Evolutionary conservation across 2,797 vertebrate genomes (phyloP), one percentile per base, ranked within the genome.

Genomic region (Australoheros facetus): DNA sequence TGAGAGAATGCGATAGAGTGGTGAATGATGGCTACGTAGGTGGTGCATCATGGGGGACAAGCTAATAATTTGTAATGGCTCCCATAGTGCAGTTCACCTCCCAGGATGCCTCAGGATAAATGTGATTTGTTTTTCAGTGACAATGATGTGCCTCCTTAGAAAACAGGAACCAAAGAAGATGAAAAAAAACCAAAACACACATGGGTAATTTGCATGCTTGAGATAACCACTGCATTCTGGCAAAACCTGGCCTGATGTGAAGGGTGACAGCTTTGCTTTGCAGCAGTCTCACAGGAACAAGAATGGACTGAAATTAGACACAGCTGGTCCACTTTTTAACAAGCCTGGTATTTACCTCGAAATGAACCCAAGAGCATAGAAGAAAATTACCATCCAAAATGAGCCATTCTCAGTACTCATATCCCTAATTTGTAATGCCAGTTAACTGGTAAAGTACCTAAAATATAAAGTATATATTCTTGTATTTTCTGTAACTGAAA

Each of bases 51-150:
- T 21, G 16, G 37, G 53, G 16, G 11, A 23, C 7, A 39, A 19
- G 23, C 42, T 83, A 80, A 86, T 83, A 7, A 82, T 81, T 75
- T 80, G 64, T 80, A 80, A 89, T 84, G 62, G 66, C 58, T 84
- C 79, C 80, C 75, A 55, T 51, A 79, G 82, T 77, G 80, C 70
- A 58, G 45, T 78, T 77, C 57, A 73, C 79, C 58, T 84, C 76
- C 39, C 60, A 66, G 23, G 39, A 19, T 12, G 23, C 62, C 42
- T 19, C 42, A 51, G 78, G 26, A 78, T 80, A 26, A 74, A 81
- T 74, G 56, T 72, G 60, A 87, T 39, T 64, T 72, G 66, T 17
- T 48, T 39, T 73, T 73, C 16, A 66, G 60, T 66, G 60, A 48
- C 62, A 48, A 54, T 54, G 21, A 66, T 62, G 30, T 62, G 12